Evolutionary conservation across 1,140 invertebrate genomes (phyloP), one percentile per base, ranked within the genome.

Genomic region (Scaptomyza hsui): DNA sequence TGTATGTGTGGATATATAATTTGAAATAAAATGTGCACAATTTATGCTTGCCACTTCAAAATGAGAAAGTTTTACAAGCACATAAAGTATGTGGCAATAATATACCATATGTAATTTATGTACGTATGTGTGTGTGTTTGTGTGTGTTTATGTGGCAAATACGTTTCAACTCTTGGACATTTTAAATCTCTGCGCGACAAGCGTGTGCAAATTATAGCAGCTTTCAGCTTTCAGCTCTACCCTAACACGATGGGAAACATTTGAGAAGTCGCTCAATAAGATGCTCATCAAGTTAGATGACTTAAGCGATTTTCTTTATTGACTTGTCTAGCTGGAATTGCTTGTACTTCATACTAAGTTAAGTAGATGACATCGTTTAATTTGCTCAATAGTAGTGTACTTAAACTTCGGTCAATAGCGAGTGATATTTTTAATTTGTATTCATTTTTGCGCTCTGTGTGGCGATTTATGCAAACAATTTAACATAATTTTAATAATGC

Each of bases 401-500:
- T 12, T 1, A 32, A 12, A 3, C 1, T 1, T 32, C 29, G 29
- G 10, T 9, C 9, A 3, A 10, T 32, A 1, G 1, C 10, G 7
- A 2, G 18, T 19, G 5, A 21, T 18, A 2, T 26, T 6, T 16
- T 19, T 32, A n/a, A 32, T 32, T 56, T 56, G n/a, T 18, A 21
- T 32, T 61, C 29, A 15, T 29, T 57, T 57, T 24, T 24, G 24
- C 29, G 19, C 32, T 57, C 5, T 6, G 12, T 13, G 13, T 24
- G 2, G 19, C 26, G 15, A 49, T 32, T 32, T 37, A 18, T 48
- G 32, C 32, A 65, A 62, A 29, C 48, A 51, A 62, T 61, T 51
- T 32, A 42, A 44, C 56, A 60, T 68, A 51, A 52, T 62, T 62
- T 62, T 53, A 56, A 78, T 70, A 65, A 69, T 78, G 55, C 32